Conservation (phyloP, 1,140 invertebrate genomes). For the Drosophila arawakana region DNA sequence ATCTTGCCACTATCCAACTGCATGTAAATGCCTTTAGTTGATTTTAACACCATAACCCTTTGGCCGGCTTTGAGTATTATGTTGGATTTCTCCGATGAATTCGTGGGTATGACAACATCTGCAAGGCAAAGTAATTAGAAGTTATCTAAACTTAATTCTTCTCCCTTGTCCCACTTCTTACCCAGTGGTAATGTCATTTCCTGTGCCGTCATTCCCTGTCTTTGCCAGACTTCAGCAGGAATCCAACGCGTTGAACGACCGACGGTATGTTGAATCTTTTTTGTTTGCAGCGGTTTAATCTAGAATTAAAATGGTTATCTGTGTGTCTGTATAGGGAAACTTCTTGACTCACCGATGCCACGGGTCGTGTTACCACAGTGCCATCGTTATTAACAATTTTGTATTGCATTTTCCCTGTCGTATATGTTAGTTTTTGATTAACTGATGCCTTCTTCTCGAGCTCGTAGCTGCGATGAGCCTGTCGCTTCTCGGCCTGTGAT, state of each 20-base stretch:
- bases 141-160: not conserved
- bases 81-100: conserved; percentile 93
- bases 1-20: conserved; percentile 97
- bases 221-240: conserved; percentile 94
- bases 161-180: conserved; percentile 69
- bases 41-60: conserved; percentile 96
- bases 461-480: conserved; percentile 97
- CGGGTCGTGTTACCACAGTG: conserved; percentile 85
- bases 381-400: conserved; percentile 87
- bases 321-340: not conserved
- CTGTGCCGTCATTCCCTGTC: conserved; percentile 97
- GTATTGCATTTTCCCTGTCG: conserved; percentile 82
- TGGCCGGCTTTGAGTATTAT: conserved; percentile 96
- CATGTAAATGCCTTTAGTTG: conserved; percentile 97
- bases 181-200: conserved; percentile 95
- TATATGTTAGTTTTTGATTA: conserved; percentile 83
- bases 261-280: conserved; percentile 84
- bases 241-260: conserved; percentile 89
- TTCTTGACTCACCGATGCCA: conserved; percentile 85
- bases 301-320: conserved; percentile 4
- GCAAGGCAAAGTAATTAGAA: conserved; percentile 49
- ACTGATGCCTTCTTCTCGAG: conserved; percentile 95
- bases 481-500: conserved; percentile 96
- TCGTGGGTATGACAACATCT: conserved; percentile 97
- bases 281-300: conserved; percentile 74